phyloP scores from a whole-genome alignment of 2,888 invertebrate genomes.

The Lordiphosa fenestrarum region DNA sequence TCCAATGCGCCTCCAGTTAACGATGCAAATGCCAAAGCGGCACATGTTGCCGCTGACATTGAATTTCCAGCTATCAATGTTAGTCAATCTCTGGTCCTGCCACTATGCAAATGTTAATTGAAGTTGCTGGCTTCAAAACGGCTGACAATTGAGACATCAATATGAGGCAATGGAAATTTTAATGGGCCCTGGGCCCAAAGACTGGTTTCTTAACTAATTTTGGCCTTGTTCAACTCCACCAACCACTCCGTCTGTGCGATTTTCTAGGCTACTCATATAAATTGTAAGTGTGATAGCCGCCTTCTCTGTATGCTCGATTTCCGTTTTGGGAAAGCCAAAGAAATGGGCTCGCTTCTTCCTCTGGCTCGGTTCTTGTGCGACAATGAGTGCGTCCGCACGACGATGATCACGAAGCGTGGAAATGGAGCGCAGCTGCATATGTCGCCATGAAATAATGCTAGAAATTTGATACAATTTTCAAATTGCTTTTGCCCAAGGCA shows the following conservation, averaged over 20 bases:
- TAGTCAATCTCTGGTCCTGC: constrained; percentile 39
- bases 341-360: constrained; percentile 9
- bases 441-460: constrained; percentile 39
- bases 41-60: constrained; percentile 10
- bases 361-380: neutral
- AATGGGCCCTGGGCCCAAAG: too few relatives aligned
- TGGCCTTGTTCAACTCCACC: too few relatives aligned
- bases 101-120: neutral
- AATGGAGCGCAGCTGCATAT: constrained; percentile 35
- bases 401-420: constrained; percentile 28
- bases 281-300: constrained; percentile 4
- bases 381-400: constrained; percentile 8
- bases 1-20: constrained; percentile 28
- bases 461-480: constrained; percentile 56
- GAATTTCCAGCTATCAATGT: constrained; percentile 7
- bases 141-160: too few relatives aligned
- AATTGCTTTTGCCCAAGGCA: constrained; percentile 44
- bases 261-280: constrained; percentile 9
- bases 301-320: constrained; percentile 27
- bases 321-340: constrained; percentile 27
- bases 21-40: constrained; percentile 55
- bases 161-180: too few relatives aligned
- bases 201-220: too few relatives aligned
- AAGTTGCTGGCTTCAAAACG: too few relatives aligned
- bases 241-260: neutral